Conservation (phyloP, 2,797 vertebrate genomes). For the Brachymystax lenok region DNA sequence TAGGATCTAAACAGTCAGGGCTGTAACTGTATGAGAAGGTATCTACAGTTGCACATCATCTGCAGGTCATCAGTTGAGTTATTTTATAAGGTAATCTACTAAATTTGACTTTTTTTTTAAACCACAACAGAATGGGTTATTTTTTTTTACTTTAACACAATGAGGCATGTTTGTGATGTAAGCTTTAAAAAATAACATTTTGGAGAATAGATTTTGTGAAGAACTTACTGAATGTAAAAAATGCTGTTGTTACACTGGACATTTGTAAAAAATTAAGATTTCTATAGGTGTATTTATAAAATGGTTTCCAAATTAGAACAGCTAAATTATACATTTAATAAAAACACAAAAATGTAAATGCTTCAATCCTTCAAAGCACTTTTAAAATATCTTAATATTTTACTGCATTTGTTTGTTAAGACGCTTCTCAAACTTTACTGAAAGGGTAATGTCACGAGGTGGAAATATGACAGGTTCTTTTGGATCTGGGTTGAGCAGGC, state of each 20-base stretch:
- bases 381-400: neutral
- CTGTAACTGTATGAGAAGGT: constrained; percentile 17
- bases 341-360: neutral
- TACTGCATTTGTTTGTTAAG: neutral
- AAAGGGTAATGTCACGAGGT: neutral
- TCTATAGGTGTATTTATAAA: neutral
- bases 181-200: constrained; percentile 1
- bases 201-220: neutral
- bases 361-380: neutral
- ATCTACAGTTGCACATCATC: constrained; percentile 19
- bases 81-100: constrained; percentile 28
- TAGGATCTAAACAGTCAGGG: constrained; percentile 16
- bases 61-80: constrained; percentile 19
- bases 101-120: neutral
- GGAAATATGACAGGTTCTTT: neutral
- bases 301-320: neutral
- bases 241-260: neutral
- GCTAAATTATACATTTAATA: neutral
- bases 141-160: neutral
- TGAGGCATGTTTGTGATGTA: neutral
- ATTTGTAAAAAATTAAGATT: neutral
- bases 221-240: neutral
- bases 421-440: neutral
- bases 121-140: neutral
- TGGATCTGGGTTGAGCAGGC: no score